phyloP scores from a whole-genome alignment of 2,113 vertebrate genomes.

The Gnathonemus longibarbis region DNA sequence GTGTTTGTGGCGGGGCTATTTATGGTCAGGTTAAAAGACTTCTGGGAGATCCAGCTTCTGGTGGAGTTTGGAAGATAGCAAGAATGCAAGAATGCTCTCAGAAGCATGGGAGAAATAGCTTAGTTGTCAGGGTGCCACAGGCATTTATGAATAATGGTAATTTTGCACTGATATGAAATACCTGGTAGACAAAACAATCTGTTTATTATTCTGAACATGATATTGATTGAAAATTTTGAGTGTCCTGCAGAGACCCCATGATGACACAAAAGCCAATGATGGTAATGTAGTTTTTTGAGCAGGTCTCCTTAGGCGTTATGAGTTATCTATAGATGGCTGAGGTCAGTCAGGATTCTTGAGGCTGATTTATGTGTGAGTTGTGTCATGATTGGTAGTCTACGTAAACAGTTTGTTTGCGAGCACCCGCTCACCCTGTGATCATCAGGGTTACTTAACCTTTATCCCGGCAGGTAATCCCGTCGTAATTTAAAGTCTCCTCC shows the following conservation, averaged over 20 bases:
- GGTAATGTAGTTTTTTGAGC: background rate
- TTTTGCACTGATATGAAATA: conserved; percentile 17
- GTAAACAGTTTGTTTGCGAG: background rate
- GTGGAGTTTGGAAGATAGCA: background rate
- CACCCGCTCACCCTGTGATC: background rate
- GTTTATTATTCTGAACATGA: conserved; percentile 4
- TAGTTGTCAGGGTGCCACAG: conserved; percentile 23
- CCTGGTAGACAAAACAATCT: conserved; percentile 2
- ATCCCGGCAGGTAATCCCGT: background rate
- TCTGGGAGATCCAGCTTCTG: conserved; percentile 7
- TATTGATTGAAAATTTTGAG: conserved; percentile 6
- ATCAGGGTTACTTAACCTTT: conserved; percentile 7
- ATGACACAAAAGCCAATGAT: background rate
- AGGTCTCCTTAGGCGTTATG: background rate
- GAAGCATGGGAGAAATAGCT: conserved; percentile 12
- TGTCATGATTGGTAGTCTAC: background rate
- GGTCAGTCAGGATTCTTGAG: background rate
- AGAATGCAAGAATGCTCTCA: background rate
- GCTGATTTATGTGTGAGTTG: conserved; percentile 2
- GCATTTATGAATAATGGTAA: conserved; percentile 34
- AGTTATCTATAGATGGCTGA: background rate
- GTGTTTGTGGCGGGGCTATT: conserved; percentile 1
- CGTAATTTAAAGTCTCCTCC: background rate
- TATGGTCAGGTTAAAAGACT: conserved; percentile 4
- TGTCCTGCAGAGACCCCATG: background rate